Base-by-base conservation (phyloP, 1,140 invertebrate species). In the Diabrotica virgifera region DNA sequence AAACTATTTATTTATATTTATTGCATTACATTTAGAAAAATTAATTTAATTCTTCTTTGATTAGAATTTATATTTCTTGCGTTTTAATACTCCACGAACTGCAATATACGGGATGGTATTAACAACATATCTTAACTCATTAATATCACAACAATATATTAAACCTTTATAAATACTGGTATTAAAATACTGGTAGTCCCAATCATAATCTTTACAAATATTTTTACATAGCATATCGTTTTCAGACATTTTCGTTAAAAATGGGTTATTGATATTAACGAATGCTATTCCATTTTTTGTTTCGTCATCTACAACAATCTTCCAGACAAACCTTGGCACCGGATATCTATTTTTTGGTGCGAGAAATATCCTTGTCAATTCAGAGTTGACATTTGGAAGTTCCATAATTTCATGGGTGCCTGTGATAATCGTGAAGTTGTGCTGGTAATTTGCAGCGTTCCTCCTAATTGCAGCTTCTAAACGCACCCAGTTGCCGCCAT, bases 401-500 rank as follows among this genome's bases (percentile, higher is more conserved):
- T 69, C 59, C 5, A 82, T 59, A 14, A 79, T 59, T 8, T 70
- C 79, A 61, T 79, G 70, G 53, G 74, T 77, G 12, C 82, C 81
- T 6, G 80, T 82, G 58, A 77, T 77, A 5, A 82, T 75, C 14
- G 74, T 63, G 0, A 83, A 69, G 24, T 72, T 68, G 40, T 72
- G 56, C 2, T 69, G 40, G 36, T 68, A 58, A 0, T 37, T 10
- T 9, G 37, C 62, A 0, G 81, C 78, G 11, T 75, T 36, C 6
- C 73, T 70, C 55, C 81, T 69, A 0, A 80, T 73, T 5, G 70
- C 65, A 6, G 65, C 70, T 74, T 85, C 84, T 0, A 84, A 59
- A n/a, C 61, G 65, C n/a, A 78, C 72, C 84, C 83, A 85, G 65
- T 83, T 82, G 7, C 80, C 82, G 24, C 68, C 75, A 65, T 84